Percentiles rank a stretch among this genome's conserved stretches.
These are phyloP conservation scores for Drosophila ohnishii DNA, from an alignment of 1,140 invertebrate genomes.

Conservation along the genomic window DNA sequence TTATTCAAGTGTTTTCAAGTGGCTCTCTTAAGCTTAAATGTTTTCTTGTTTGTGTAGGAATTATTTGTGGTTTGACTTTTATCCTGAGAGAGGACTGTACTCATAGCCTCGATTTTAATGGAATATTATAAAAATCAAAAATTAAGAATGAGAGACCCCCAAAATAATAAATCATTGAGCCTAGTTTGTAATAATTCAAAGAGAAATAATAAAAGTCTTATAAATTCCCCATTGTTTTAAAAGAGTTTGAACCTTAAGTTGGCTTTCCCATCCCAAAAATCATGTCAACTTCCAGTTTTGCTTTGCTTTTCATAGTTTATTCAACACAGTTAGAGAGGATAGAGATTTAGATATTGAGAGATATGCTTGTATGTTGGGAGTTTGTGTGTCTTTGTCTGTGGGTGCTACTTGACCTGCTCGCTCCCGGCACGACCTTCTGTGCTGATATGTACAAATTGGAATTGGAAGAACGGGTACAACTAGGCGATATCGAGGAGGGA, in stretches of 20 bases:
- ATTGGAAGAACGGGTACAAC: constrained; percentile 39
- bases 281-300: constrained; percentile 27
- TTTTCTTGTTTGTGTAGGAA: constrained; percentile 7
- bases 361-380: constrained; percentile 47
- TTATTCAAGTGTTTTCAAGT: constrained; percentile 49
- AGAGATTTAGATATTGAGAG: constrained; percentile 65
- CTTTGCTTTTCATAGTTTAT: constrained; percentile 69
- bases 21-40: constrained; percentile 7
- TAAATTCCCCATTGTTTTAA: no score
- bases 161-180: background rate
- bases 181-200: background rate
- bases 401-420: constrained; percentile 29
- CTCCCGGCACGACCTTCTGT: constrained; percentile 11
- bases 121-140: no score
- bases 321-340: constrained; percentile 66
- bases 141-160: background rate
- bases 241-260: background rate
- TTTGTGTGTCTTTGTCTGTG: constrained; percentile 11
- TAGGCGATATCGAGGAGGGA: constrained; percentile 38
- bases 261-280: constrained; percentile 33
- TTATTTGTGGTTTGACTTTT: constrained; percentile 2
- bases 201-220: background rate
- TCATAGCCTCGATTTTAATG: background rate
- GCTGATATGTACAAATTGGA: constrained; percentile 65
- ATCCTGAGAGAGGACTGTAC: background rate